These are phyloP conservation scores for Chiloscyllium plagiosum DNA, from an alignment of 2,113 vertebrate genomes.

Conservation along the genomic window DNA sequence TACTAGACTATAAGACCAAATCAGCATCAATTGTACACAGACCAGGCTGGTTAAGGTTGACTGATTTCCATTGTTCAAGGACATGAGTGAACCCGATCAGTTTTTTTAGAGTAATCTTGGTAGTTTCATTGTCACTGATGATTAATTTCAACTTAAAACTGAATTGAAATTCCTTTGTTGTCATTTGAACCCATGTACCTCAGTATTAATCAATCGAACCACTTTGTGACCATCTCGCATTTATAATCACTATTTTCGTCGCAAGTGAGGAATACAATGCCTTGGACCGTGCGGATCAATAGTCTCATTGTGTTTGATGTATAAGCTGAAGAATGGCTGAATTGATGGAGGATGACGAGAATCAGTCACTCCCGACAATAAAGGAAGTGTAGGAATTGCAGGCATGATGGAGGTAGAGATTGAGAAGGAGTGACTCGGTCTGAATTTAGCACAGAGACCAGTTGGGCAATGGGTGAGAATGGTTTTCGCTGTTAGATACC, in stretches of 20 bases:
- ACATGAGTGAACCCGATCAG: too few species aligned
- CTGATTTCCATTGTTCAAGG: too few species aligned
- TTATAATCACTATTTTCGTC: neutral
- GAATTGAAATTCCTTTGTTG: too few species aligned
- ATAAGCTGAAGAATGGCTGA: neutral
- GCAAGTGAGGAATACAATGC: neutral
- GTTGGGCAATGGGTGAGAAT: neutral
- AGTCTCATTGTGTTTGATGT: neutral
- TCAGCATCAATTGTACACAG: neutral
- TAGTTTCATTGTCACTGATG: too few species aligned
- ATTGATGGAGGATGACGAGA: neutral
- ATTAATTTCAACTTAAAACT: too few species aligned
- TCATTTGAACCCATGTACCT: too few species aligned
- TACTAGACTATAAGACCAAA: neutral
- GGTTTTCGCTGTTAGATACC: neutral
- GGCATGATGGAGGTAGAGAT: neutral
- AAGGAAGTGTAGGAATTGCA: neutral
- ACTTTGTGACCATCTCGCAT: too few species aligned
- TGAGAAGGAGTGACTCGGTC: neutral
- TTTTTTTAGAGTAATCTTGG: too few species aligned
- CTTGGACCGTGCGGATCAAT: neutral
- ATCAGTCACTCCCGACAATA: neutral
- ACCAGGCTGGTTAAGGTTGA: too few species aligned
- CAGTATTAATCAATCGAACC: too few species aligned
- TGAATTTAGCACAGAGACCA: neutral